These are phyloP conservation scores for Lepidocyrtinus sp. DNA, from an alignment of 2,888 invertebrate species.

Conservation along the genomic window DNA sequence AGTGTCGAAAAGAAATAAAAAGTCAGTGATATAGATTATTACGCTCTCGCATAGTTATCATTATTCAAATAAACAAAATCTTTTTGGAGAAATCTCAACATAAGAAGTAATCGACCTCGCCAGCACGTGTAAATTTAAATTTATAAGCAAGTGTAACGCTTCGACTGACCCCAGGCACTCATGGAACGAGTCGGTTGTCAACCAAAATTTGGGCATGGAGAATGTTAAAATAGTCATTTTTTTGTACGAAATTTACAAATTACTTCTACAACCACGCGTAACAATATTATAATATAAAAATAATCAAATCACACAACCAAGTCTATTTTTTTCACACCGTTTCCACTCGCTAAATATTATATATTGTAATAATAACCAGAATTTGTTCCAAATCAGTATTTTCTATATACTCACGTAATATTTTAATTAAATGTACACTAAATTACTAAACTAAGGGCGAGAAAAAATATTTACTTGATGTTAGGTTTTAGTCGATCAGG, in stretches of 20 bases:
- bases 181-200: too few relatives aligned
- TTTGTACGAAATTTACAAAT: too few relatives aligned
- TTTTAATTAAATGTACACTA: background rate
- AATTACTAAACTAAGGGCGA: background rate
- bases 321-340: background rate
- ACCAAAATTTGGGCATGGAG: background rate
- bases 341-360: slow-evolving; percentile 2
- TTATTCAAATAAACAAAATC: too few relatives aligned
- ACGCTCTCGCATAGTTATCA: too few relatives aligned
- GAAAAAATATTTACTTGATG: background rate
- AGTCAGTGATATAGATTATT: too few relatives aligned
- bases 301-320: background rate
- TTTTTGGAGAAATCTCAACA: background rate
- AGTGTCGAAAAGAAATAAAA: too few relatives aligned
- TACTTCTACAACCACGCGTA: background rate
- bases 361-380: slow-evolving; percentile 10
- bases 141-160: background rate
- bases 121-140: background rate
- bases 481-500: background rate
- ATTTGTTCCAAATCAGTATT: slow-evolving; percentile 56
- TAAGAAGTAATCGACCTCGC: too few relatives aligned
- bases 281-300: background rate
- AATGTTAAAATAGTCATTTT: background rate
- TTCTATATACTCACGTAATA: slow-evolving; percentile 33
- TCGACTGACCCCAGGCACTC: background rate